Conservation (phyloP, 2,888 invertebrate genomes). For the Lottia gigantea region DNA sequence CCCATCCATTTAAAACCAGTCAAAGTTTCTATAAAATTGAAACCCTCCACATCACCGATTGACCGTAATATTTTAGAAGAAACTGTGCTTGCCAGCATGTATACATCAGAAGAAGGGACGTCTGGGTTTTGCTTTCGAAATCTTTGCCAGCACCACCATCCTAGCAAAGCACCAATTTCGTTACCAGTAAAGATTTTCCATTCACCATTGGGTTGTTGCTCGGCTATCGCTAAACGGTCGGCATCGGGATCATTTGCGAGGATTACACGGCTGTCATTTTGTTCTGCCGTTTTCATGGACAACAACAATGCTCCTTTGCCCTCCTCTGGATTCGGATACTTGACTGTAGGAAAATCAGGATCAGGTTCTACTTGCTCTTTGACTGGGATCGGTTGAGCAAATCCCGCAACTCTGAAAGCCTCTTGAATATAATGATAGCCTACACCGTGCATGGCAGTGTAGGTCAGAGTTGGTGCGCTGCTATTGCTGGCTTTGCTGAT, state of each 20-base stretch:
- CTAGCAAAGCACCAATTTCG: conserved; percentile 91
- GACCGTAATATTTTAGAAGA: conserved; percentile 92
- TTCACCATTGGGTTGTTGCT: conserved; percentile 76
- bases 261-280: conserved; percentile 78
- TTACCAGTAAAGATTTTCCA: conserved; percentile 96
- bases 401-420: conserved; percentile 80
- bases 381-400: conserved; percentile 71
- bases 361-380: conserved; percentile 80
- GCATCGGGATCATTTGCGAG: conserved; percentile 99
- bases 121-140: conserved; percentile 46
- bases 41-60: conserved; percentile 83
- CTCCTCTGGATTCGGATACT: conserved; percentile 98
- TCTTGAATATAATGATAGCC: conserved; percentile 82
- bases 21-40: conserved; percentile 84
- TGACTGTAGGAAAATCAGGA: conserved; percentile 97
- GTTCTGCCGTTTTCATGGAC: conserved; percentile 82
- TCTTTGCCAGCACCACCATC: conserved; percentile 86
- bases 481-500: conserved; percentile 42
- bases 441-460: conserved; percentile 98
- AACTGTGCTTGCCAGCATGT: conserved; percentile 92
- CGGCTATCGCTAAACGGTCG: conserved; percentile 93
- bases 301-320: conserved; percentile 82
- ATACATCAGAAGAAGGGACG: conserved; percentile 73
- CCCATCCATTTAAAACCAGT: conserved; percentile 99
- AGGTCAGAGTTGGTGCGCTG: conserved; percentile 76